Evolutionary conservation across 2,113 vertebrate species (phyloP).

Genomic region (Notothenia rossii): DNA sequence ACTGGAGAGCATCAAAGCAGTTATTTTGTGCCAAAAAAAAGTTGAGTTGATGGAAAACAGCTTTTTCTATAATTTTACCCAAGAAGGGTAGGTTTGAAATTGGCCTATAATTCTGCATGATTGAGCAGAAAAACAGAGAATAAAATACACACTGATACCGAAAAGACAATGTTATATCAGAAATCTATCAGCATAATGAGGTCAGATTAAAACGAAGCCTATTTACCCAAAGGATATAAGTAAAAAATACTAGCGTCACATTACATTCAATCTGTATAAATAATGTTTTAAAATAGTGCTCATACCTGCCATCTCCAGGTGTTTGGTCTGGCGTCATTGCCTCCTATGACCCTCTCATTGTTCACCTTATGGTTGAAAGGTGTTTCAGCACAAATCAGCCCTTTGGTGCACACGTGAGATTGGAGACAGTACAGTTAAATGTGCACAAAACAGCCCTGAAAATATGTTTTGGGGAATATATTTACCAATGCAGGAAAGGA

Average conservation of each 20-base stretch:
- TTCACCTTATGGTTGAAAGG: slow-evolving; percentile 56
- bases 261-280: too few relatives aligned
- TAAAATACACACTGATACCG: not conserved
- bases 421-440: not conserved
- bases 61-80: not conserved
- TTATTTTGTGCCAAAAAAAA: too few relatives aligned
- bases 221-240: too few relatives aligned
- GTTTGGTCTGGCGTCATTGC: slow-evolving; percentile 54
- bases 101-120: too few relatives aligned
- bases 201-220: too few relatives aligned
- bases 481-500: slow-evolving; percentile 75
- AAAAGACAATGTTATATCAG: not conserved
- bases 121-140: slow-evolving; percentile 42
- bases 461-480: not conserved
- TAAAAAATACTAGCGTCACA: too few relatives aligned
- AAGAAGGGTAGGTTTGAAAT: slow-evolving; percentile 26
- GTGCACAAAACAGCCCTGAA: not conserved
- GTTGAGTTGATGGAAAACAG: too few relatives aligned
- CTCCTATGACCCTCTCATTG: slow-evolving; percentile 73
- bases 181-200: not conserved
- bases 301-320: slow-evolving; percentile 84
- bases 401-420: slow-evolving; percentile 38
- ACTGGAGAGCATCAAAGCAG: too few relatives aligned
- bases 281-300: too few relatives aligned
- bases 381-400: slow-evolving; percentile 62